Evolutionary conservation across 2,888 invertebrate species (phyloP), one percentile per base, ranked within the genome.

Genomic region (Andrena hattorfiana): DNA sequence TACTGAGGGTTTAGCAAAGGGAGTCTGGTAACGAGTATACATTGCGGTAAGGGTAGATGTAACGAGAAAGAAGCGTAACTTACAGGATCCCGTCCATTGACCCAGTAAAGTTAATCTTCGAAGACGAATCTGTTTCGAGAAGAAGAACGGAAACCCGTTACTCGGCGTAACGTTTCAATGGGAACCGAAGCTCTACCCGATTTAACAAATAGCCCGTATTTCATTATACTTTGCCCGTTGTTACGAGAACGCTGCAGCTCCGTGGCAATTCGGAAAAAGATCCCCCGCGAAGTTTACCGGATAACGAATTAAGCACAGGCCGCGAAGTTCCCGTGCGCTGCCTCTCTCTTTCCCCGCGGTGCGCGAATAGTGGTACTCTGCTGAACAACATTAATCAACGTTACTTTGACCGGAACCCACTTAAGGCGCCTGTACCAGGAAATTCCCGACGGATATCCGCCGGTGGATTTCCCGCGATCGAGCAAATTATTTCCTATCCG

Each of bases 331-430:
- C 64, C 72, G 62, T 54, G 75, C 63, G 59, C 51, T 54, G 4
- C 56, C 77, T 63, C 59, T 73, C 72, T 51, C 23, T 68, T 60
- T 56, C 8, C 26, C 10, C 10, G 56, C 23, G 23, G 48, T 69
- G 64, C 83, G 83, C 76, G 78, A 81, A 72, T 76, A 42, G 67
- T 76, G 71, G 75, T 76, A 74, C 64, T 23, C 30, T 59, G 28
- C 23, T 71, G 77, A 84, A 77, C 84, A 87, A 85, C 72, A 87
- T 87, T 87, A 87, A 87, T 87, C 87, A 87, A 66, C 80, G 81
- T 81, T 84, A 77, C 84, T 77, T 77, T 75, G 70, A 72, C 74
- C 71, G 79, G 79, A 87, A 81, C 77, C 80, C 78, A 79, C 81
- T 85, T 80, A 84, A 84, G 77, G 76, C 63, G 63, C 48, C 80